phyloP scores from a whole-genome alignment of 2,797 vertebrate species.

The Pachyuromys duprasi region DNA sequence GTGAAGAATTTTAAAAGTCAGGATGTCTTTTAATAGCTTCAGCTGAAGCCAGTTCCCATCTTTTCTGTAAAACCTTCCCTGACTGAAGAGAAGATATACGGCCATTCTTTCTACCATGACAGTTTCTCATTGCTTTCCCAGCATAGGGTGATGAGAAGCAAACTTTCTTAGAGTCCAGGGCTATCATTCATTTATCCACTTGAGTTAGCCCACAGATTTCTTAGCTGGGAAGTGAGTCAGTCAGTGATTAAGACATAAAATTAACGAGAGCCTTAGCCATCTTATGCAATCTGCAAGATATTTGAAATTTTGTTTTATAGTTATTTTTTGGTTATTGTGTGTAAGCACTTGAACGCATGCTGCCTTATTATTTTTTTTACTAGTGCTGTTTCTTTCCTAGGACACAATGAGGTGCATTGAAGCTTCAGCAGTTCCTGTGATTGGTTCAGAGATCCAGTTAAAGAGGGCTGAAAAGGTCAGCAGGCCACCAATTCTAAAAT shows the following conservation, averaged over 20 bases:
- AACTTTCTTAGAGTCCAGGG: neutral
- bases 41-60: slow-evolving; percentile 6
- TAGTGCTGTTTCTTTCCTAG: neutral
- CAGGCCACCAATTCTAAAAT: slow-evolving; percentile 28
- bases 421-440: neutral
- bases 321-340: neutral
- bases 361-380: neutral
- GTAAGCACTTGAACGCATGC: neutral
- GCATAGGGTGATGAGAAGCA: neutral
- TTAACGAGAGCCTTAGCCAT: neutral
- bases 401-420: neutral
- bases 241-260: slow-evolving; percentile 3
- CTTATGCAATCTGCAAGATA: neutral
- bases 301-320: neutral
- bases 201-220: slow-evolving; percentile 13
- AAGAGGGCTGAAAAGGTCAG: neutral
- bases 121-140: slow-evolving; percentile 13
- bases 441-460: neutral
- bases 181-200: neutral
- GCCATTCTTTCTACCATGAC: slow-evolving; percentile 22
- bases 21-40: slow-evolving; percentile 62
- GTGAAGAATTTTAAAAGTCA: slow-evolving; percentile 50
- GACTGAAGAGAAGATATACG: neutral
- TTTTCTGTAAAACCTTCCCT: slow-evolving; percentile 50
- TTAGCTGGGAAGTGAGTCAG: slow-evolving; percentile 43